These are phyloP conservation scores for Rotaria socialis DNA, from an alignment of 2,888 invertebrate genomes.

Conservation along the genomic window DNA sequence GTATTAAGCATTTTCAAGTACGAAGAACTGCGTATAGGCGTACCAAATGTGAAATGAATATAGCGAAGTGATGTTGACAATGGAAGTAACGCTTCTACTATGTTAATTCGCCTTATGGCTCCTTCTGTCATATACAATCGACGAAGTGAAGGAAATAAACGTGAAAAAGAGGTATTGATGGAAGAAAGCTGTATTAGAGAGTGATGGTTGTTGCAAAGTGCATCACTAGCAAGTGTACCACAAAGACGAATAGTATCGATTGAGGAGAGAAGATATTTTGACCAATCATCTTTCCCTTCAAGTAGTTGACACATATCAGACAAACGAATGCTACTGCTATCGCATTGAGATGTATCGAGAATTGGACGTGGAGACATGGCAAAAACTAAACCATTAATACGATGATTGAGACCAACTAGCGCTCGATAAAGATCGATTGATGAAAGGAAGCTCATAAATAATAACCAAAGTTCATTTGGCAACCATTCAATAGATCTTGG, in stretches of 20 bases:
- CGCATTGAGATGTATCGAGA: constrained; percentile 15
- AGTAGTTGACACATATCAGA: background rate
- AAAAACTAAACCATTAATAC: background rate
- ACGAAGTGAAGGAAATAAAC: constrained; percentile 12
- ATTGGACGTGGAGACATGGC: background rate
- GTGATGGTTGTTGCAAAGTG: background rate
- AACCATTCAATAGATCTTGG: background rate
- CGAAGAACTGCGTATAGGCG: background rate
- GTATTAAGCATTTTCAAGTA: background rate
- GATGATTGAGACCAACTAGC: background rate
- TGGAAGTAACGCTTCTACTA: background rate
- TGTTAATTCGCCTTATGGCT: background rate
- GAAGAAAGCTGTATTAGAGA: background rate
- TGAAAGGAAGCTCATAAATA: background rate
- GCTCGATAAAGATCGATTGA: background rate
- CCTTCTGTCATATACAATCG: background rate
- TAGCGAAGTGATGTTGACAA: background rate
- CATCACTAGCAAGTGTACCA: background rate
- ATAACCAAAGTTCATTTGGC: background rate
- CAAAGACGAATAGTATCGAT: constrained; percentile 25
- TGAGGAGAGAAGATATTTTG: background rate
- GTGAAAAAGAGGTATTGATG: background rate
- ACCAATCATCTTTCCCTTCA: constrained; percentile 8
- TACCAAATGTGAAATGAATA: background rate
- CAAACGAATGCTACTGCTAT: background rate